These are phyloP conservation scores for Vidua chalybeata DNA, from an alignment of 2,113 vertebrate genomes.

Conservation along the genomic window DNA sequence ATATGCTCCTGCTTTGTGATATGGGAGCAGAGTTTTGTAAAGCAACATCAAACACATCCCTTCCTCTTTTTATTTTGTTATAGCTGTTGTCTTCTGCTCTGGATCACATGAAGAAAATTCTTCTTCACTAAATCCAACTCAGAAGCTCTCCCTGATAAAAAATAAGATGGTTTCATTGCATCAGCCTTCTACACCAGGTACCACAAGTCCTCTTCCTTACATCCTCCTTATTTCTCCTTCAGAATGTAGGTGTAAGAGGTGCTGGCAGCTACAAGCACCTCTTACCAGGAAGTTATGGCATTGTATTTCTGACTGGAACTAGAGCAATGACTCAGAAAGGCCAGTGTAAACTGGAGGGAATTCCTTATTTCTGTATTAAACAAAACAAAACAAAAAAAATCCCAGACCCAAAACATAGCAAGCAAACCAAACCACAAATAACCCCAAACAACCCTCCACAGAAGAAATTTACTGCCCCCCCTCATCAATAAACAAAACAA, in stretches of 20 bases:
- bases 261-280: background rate
- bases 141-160: background rate
- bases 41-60: background rate
- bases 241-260: background rate
- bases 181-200: slow-evolving; percentile 51
- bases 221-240: background rate
- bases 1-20: background rate
- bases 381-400: background rate
- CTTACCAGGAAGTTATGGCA: background rate
- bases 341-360: background rate
- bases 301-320: background rate
- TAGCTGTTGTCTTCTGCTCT: slow-evolving; percentile 7
- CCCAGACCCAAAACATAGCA: background rate
- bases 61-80: background rate
- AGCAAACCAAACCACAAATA: background rate
- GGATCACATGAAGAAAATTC: slow-evolving; percentile 18
- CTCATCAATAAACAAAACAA: background rate
- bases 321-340: background rate
- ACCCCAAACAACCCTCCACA: background rate
- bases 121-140: slow-evolving; percentile 2
- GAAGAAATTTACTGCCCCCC: background rate
- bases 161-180: slow-evolving; percentile 14
- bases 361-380: background rate
- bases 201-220: background rate
- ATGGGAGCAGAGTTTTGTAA: background rate